Base-by-base conservation (phyloP, 2,888 invertebrate species). In the Bellardia pandia region DNA sequence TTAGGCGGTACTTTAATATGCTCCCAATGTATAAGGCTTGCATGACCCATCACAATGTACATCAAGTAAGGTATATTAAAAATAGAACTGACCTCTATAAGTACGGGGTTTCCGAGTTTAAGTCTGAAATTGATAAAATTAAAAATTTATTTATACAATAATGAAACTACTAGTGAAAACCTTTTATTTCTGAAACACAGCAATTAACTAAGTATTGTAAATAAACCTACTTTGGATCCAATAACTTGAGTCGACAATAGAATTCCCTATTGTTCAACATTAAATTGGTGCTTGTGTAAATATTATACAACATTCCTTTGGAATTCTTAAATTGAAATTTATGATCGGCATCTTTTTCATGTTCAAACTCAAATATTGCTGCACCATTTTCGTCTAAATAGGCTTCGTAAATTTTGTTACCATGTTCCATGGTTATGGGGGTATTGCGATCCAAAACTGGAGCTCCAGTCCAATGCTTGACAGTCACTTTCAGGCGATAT, bases 401-500 rank as follows among this genome's bases (percentile, higher is more conserved):
- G 6, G 58, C 4, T 8, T n/a, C 48, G 62, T 79, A 79, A 6
- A 14, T 56, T 3, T 58, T 9, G 3, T n/a, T 42, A 2, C 33
- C 16, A 58, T 69, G 48, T 6, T 48, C 14, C 60, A 79, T 60
- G 14, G 16, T 48, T 16, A 69, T 48, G 6, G 78, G 58, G 1
- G 37, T 68, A 5, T 7, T 94, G 16, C 94, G 94, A 85, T 95
- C 95, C 87, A 93, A 93, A 8, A 96, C 94, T 0, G 96, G 96
- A 6, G 95, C 94, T 51, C 95, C 96, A 93, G 96, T 96, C 90
- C 96, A 96, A 90, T 96, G 95, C 0, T 95, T 94, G 0, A 96
- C 94, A 94, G 96, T 96, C 30, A 96, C 92, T 95, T 96, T 97
- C 69, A 97, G 96, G 30, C 95, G 96, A 91, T 97, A 98, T 88